Conservation (phyloP, 1,140 invertebrate species). For the Drosophila truncata region DNA sequence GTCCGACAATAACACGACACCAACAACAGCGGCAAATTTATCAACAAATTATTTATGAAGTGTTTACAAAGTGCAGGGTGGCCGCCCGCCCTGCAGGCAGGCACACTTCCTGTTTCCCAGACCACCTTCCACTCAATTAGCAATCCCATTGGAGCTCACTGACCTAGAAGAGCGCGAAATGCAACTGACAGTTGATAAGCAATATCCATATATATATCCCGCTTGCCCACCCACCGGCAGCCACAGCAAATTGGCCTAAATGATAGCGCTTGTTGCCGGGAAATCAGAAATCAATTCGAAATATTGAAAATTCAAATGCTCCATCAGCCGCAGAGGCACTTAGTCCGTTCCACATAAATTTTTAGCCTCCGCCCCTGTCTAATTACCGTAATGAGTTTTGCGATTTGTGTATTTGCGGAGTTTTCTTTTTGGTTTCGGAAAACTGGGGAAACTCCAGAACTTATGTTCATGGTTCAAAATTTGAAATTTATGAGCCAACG, state of each 20-base stretch:
- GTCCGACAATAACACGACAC: slow-evolving; percentile 41
- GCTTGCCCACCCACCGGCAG: not conserved
- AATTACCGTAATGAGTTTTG: slow-evolving; percentile 80
- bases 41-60: slow-evolving; percentile 72
- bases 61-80: slow-evolving; percentile 50
- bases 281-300: slow-evolving; percentile 63
- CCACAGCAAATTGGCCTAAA: slow-evolving; percentile 63
- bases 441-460: slow-evolving; percentile 52
- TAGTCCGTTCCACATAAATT: slow-evolving; percentile 52
- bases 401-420: slow-evolving; percentile 60
- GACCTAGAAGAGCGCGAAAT: slow-evolving; percentile 50
- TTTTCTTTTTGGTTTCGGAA: slow-evolving; percentile 38
- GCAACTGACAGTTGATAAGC: slow-evolving; percentile 65
- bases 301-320: slow-evolving; percentile 61
- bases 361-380: slow-evolving; percentile 40
- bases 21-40: slow-evolving; percentile 34
- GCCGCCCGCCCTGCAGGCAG: not conserved
- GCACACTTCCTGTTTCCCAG: slow-evolving; percentile 24
- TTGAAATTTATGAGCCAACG: slow-evolving; percentile 71
- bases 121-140: slow-evolving; percentile 51
- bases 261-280: slow-evolving; percentile 46
- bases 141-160: slow-evolving; percentile 53
- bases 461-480: slow-evolving; percentile 73
- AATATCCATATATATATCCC: slow-evolving; percentile 19
- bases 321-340: slow-evolving; percentile 43